phyloP scores from a whole-genome alignment of 2,797 vertebrate genomes.

The Tinamus major region DNA sequence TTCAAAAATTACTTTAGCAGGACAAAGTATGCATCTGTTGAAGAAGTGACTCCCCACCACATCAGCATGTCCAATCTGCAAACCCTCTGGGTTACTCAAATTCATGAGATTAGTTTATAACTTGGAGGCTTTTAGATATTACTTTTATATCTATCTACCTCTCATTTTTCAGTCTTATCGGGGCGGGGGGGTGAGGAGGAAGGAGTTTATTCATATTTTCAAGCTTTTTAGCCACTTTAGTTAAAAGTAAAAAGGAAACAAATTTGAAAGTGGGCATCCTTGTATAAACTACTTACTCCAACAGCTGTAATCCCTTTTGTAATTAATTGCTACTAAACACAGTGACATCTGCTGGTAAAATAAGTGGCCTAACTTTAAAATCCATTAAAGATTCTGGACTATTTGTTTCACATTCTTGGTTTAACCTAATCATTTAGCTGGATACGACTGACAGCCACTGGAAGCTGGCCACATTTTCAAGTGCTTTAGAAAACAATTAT shows the following conservation, averaged over 20 bases:
- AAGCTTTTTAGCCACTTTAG: neutral
- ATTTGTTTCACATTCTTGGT: neutral
- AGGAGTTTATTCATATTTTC: neutral
- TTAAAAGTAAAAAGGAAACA: neutral
- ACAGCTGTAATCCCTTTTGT: neutral
- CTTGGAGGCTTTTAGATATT: neutral
- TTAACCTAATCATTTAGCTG: neutral
- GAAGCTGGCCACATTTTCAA: neutral
- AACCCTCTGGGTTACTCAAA: neutral
- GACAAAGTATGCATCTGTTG: neutral
- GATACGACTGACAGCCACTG: neutral
- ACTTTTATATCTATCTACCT: neutral
- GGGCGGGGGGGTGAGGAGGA: too few relatives aligned
- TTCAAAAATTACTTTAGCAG: neutral
- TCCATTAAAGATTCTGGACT: neutral
- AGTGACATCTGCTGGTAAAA: constrained; percentile 45
- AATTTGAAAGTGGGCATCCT: neutral
- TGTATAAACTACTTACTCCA: neutral
- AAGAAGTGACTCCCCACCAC: neutral
- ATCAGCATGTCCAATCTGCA: neutral
- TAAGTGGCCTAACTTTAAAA: neutral
- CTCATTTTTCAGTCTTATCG: neutral
- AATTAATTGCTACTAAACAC: neutral
- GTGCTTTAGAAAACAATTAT: neutral
- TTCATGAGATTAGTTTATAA: neutral